phyloP scores from a whole-genome alignment of 2,797 vertebrate genomes.

The Heteromormyrus szaboi region DNA sequence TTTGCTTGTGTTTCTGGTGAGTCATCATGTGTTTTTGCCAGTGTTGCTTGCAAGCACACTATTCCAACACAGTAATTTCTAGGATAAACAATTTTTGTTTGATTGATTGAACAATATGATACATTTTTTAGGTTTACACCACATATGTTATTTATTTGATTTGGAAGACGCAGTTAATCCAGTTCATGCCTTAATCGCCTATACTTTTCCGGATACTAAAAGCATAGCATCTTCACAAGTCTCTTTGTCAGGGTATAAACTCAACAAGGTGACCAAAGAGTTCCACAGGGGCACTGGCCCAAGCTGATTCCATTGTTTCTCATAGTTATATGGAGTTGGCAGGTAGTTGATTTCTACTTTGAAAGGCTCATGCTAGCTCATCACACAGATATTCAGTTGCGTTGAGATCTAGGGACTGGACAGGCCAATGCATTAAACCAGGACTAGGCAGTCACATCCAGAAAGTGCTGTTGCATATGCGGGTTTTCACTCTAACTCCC shows the following conservation, averaged over 20 bases:
- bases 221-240: background rate
- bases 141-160: background rate
- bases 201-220: background rate
- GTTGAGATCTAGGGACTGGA: background rate
- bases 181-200: background rate
- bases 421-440: background rate
- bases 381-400: background rate
- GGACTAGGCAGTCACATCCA: background rate
- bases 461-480: background rate
- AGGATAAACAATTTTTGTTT: background rate
- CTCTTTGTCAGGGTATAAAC: background rate
- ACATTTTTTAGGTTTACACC: background rate
- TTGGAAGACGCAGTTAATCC: background rate
- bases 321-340: background rate
- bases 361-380: background rate
- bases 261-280: background rate
- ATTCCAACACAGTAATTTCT: background rate
- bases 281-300: background rate
- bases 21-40: background rate
- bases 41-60: background rate
- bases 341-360: background rate
- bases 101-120: background rate
- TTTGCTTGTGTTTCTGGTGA: background rate
- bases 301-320: background rate
- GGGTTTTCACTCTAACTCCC: background rate